Evolutionary conservation across 92 coral and sea anemone species (phyloP).

Genomic region (Parazoanthus atlanticus): DNA sequence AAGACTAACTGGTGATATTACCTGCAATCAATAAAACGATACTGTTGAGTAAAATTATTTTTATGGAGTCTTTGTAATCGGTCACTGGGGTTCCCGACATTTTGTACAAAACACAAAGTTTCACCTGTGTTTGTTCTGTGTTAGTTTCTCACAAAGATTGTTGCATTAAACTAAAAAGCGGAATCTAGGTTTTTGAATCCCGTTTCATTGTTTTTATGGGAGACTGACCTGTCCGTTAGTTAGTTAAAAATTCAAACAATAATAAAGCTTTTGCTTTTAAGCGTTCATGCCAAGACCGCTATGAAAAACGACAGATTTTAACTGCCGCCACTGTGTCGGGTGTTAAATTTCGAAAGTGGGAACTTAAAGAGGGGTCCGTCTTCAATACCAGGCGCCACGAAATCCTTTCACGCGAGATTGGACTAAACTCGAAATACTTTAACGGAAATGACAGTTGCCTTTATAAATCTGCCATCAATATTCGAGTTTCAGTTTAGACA

Average conservation of each 20-base stretch:
- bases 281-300: constrained; percentile 17
- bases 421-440: constrained; percentile 32
- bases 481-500: constrained; percentile 39
- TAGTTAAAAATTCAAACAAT: constrained; percentile 50
- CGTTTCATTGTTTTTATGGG: constrained; percentile 27
- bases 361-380: not conserved
- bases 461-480: constrained; percentile 39
- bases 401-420: constrained; percentile 45
- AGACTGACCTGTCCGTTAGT: constrained; percentile 44
- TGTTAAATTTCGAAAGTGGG: constrained; percentile 32
- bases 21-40: constrained; percentile 49
- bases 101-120: constrained; percentile 23
- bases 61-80: constrained; percentile 10
- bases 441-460: constrained; percentile 36
- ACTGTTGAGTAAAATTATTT: constrained; percentile 38
- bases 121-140: constrained; percentile 21
- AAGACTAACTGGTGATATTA: constrained; percentile 43
- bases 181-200: constrained; percentile 4
- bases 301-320: constrained; percentile 37
- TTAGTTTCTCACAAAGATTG: constrained; percentile 10
- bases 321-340: constrained; percentile 40
- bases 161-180: not conserved
- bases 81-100: constrained; percentile 34
- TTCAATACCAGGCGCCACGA: constrained; percentile 28
- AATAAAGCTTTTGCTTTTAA: constrained; percentile 33